Percentiles rank a stretch among this genome's conserved stretches.
These are phyloP conservation scores for Eptatretus burgeri DNA, from an alignment of 2,113 vertebrate species.

Conservation along the genomic window DNA sequence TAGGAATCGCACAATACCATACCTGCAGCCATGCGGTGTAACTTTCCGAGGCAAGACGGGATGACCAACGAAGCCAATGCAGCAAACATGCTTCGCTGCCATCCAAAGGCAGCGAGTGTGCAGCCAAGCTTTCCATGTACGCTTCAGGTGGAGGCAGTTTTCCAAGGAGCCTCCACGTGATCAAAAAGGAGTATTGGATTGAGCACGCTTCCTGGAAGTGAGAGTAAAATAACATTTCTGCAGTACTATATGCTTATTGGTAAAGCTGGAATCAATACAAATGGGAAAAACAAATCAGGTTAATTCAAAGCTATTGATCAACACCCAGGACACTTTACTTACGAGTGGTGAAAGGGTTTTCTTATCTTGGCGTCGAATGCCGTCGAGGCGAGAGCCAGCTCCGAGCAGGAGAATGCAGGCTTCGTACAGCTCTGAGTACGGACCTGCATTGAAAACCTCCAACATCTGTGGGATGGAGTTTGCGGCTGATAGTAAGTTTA, in stretches of 20 bases:
- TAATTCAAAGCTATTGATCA: too few species aligned
- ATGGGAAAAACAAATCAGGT: too few species aligned
- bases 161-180: conserved; percentile 70
- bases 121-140: conserved; percentile 57
- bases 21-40: conserved; percentile 65
- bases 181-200: conserved; percentile 76
- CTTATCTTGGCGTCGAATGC: conserved; percentile 47
- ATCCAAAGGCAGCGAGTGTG: conserved; percentile 36
- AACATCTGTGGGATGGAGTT: conserved; percentile 29
- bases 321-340: conserved; percentile 1
- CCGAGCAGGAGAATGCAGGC: conserved; percentile 47
- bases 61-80: conserved; percentile 75
- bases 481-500: too few species aligned
- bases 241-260: neutral
- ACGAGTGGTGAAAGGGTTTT: conserved; percentile 57
- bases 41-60: conserved; percentile 44
- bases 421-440: conserved; percentile 51
- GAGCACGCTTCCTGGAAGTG: conserved; percentile 61
- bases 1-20: too few species aligned
- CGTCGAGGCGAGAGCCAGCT: conserved; percentile 68
- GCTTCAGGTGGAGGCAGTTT: conserved; percentile 59
- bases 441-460: conserved; percentile 41
- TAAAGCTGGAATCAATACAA: neutral
- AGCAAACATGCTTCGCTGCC: conserved; percentile 47
- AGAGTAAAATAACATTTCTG: neutral